Evolutionary conservation across 2,888 invertebrate species (phyloP), one percentile per base, ranked within the genome.

Genomic region (Oscheius sp.): DNA sequence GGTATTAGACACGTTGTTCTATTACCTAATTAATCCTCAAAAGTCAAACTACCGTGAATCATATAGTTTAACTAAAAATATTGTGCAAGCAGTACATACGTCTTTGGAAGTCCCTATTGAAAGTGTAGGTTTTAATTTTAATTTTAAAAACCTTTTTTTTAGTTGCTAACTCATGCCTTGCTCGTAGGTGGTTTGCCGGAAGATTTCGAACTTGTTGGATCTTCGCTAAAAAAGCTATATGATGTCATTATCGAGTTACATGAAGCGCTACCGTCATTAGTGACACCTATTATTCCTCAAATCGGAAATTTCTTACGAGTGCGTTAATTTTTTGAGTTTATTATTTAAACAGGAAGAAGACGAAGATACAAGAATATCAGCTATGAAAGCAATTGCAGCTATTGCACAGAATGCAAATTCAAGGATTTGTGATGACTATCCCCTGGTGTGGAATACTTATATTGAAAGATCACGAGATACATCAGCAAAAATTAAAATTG

Each of bases 1-100:
- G 9, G 64, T 73, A 41, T 69, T 78, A 24, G 78, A 78, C 61
- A 74, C 70, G 1, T 28, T 78, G 4, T 75, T 78, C 44, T 70
- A 67, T 61, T 71, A 73, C 33, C 51, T 78, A 4, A 69, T 72
- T 8, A 64, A 66, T 14, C 78, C 75, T 0, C 75, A 77, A 20
- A 72, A 71, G 50, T 28, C 68, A 1, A 62, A 68, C 45, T 67
- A 59, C 47, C 45, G 59, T 2, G 49, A 49, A 17, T 59, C 59
- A 1, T 67, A 49, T 41, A 8, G n/a, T n/a, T 30, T 67, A 30
- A 45, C 67, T 20, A 26, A 36, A 45, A 38, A 8, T 20, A 32
- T 67, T 3, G n/a, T 67, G 24, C 59, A 59, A 24, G 24, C 54
- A 26, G 22, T 20, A 17, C 33, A 62, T 24, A 26, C 24, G 6